Evolutionary conservation across 1,140 invertebrate genomes (phyloP).

Genomic region (Drosophila eugracilis): DNA sequence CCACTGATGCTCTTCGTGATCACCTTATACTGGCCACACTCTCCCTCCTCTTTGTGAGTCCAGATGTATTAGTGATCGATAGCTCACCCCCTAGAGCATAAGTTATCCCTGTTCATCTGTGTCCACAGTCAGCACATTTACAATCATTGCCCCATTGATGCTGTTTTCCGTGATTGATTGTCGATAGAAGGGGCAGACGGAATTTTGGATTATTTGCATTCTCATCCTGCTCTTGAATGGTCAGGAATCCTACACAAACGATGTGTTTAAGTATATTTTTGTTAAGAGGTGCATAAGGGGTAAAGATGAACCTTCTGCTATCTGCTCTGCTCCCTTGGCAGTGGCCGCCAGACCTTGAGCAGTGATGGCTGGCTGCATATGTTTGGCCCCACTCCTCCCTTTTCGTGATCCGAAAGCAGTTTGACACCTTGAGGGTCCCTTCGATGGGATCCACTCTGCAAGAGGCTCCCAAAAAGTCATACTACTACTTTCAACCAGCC

Average conservation of each 20-base stretch:
- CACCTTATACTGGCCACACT: conserved; percentile 94
- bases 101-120: conserved; percentile 93
- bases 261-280: background rate
- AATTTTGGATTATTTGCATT: conserved; percentile 97
- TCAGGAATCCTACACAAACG: conserved; percentile 87
- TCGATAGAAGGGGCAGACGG: conserved; percentile 90
- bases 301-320: conserved; percentile 87
- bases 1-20: conserved; percentile 94
- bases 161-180: conserved; percentile 94
- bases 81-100: conserved; percentile 91
- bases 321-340: conserved; percentile 90
- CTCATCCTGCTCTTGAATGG: conserved; percentile 92
- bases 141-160: conserved; percentile 92
- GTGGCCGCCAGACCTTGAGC: conserved; percentile 95
- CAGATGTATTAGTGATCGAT: conserved; percentile 90
- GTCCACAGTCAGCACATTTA: conserved; percentile 93
- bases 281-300: background rate
- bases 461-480: conserved; percentile 90
- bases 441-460: conserved; percentile 91
- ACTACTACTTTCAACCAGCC: conserved; percentile 89
- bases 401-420: conserved; percentile 93
- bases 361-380: conserved; percentile 89
- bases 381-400: no score
- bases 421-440: conserved; percentile 89
- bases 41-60: conserved; percentile 93